Conservation (phyloP, 2,888 invertebrate genomes). For the Cantharis nigra region DNA sequence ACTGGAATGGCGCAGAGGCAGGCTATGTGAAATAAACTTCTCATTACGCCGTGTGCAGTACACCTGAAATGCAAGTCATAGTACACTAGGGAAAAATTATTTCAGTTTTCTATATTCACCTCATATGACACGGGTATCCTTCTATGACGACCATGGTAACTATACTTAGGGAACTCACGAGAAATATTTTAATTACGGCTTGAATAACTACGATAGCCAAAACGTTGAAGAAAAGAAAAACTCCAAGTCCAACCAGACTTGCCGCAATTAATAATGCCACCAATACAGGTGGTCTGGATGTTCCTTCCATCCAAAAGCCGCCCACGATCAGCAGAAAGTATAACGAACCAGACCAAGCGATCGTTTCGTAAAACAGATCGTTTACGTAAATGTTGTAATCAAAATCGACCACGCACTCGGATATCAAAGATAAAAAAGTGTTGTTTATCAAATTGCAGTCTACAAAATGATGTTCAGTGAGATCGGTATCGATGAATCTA, state of each 20-base stretch:
- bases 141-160: constrained; percentile 60
- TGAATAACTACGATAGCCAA: constrained; percentile 49
- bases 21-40: constrained; percentile 59
- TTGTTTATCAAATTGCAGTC: constrained; percentile 64
- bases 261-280: constrained; percentile 52
- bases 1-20: constrained; percentile 59
- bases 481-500: constrained; percentile 73
- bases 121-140: constrained; percentile 63
- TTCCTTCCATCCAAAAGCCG: constrained; percentile 50
- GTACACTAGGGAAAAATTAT: not conserved
- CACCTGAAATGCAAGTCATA: constrained; percentile 54
- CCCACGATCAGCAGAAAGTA: constrained; percentile 55
- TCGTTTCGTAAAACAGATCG: constrained; percentile 53
- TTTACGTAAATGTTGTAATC: constrained; percentile 65
- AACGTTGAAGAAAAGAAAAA: constrained; percentile 59
- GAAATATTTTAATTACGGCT: constrained; percentile 56
- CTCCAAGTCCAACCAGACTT: constrained; percentile 58
- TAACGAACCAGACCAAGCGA: constrained; percentile 55
- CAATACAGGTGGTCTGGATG: constrained; percentile 45
- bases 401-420: constrained; percentile 54
- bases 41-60: constrained; percentile 62
- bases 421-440: constrained; percentile 54
- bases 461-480: constrained; percentile 62
- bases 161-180: constrained; percentile 59
- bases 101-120: constrained; percentile 50